Evolutionary conservation across 1,140 invertebrate species (phyloP).

Genomic region (Drosophila simulans): DNA sequence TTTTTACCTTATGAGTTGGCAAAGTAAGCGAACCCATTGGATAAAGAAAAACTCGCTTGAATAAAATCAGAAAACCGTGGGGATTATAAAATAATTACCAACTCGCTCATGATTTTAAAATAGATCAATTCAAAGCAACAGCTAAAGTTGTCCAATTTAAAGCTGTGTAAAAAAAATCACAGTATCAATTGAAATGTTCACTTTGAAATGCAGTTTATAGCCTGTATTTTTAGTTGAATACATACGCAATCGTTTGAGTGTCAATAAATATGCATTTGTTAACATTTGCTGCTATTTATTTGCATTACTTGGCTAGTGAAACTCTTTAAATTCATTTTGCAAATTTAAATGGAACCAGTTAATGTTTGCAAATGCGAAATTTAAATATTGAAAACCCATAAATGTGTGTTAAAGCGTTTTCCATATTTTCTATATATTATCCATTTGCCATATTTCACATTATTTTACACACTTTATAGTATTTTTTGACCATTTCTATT

Average conservation of each 20-base stretch:
- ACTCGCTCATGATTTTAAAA: too few relatives aligned
- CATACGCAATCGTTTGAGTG: background rate
- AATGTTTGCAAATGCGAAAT: background rate
- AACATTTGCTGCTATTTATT: background rate
- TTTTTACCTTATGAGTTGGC: background rate
- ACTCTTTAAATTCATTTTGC: background rate
- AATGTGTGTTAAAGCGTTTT: background rate
- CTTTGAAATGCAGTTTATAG: too few relatives aligned
- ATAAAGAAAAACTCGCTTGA: too few relatives aligned
- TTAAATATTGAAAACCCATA: slow-evolving; percentile 12
- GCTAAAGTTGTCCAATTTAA: too few relatives aligned
- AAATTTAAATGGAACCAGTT: background rate
- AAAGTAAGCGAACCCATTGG: background rate
- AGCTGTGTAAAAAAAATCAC: too few relatives aligned
- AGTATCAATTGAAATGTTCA: too few relatives aligned
- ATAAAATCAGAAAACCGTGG: too few relatives aligned
- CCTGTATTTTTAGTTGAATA: too few relatives aligned
- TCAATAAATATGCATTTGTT: background rate
- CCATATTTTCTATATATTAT: slow-evolving; percentile 1
- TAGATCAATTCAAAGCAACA: too few relatives aligned
- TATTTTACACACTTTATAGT: background rate
- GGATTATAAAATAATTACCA: too few relatives aligned
- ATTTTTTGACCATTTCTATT: background rate
- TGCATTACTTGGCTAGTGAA: background rate
- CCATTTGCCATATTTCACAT: background rate